Evolutionary conservation across 2,113 vertebrate species (phyloP).

Genomic region (Amazona guildingii): DNA sequence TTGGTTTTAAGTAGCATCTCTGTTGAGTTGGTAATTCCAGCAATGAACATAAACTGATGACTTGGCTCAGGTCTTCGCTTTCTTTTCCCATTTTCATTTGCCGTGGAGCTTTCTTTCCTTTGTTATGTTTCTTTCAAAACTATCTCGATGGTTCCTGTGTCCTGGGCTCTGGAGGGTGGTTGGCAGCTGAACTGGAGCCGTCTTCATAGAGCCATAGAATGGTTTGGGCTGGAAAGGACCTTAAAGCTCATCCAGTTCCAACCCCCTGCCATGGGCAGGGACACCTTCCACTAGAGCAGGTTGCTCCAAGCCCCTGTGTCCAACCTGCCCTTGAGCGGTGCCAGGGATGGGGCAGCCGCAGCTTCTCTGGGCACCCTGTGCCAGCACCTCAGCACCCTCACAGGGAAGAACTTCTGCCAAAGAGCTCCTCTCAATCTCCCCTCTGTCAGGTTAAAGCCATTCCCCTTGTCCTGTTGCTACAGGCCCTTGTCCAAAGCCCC

Average conservation of each 20-base stretch:
- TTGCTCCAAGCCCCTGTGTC: neutral
- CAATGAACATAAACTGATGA: neutral
- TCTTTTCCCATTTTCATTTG: neutral
- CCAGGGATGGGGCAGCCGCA: no score
- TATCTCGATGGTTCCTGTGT: fast-evolving
- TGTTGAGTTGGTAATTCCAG: neutral
- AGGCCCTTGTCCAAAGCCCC: neutral
- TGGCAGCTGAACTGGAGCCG: neutral
- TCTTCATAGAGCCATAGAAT: neutral
- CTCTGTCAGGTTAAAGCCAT: no score
- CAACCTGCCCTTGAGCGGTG: neutral
- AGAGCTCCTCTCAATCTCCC: no score
- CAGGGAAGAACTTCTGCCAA: no score
- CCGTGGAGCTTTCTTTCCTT: neutral
- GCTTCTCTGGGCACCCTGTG: no score
- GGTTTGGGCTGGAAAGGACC: neutral
- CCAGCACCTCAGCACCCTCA: no score
- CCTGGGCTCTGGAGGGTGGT: neutral
- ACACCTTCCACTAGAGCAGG: neutral
- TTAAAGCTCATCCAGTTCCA: neutral
- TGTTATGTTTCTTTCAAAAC: neutral
- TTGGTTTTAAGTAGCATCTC: neutral
- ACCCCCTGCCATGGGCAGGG: neutral
- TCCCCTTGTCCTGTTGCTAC: neutral
- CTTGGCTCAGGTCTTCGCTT: neutral